These are phyloP conservation scores for Idaea straminata DNA, from an alignment of 2,888 invertebrate genomes.

Conservation along the genomic window DNA sequence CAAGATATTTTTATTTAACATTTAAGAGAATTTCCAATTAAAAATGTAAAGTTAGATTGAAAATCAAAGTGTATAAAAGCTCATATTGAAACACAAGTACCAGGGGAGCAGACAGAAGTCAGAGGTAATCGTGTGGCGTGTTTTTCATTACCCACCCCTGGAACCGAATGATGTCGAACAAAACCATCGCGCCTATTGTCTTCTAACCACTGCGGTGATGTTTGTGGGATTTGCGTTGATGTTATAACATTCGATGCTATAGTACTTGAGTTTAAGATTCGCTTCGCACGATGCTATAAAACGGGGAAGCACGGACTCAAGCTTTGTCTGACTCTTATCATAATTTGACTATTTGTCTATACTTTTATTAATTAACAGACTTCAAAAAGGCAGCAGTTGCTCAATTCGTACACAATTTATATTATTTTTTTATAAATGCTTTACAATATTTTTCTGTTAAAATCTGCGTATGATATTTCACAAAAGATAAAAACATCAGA, in stretches of 20 bases:
- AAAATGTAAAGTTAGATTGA: background rate
- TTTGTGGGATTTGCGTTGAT: conserved; percentile 27
- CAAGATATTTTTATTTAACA: background rate
- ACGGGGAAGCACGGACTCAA: too few species aligned
- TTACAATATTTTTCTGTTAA: too few species aligned
- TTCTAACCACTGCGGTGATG: conserved; percentile 49
- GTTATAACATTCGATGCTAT: conserved; percentile 22
- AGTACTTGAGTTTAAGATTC: too few species aligned
- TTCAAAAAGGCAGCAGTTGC: too few species aligned
- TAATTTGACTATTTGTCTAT: too few species aligned
- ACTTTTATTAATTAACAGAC: too few species aligned
- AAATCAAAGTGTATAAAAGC: background rate
- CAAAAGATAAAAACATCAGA: background rate
- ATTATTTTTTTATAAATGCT: too few species aligned
- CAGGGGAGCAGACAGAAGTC: conserved; percentile 34
- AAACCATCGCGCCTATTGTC: conserved; percentile 61
- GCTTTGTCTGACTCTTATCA: too few species aligned
- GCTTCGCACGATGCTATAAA: too few species aligned
- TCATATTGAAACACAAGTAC: conserved; percentile 27
- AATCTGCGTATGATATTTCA: too few species aligned
- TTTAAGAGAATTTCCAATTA: background rate
- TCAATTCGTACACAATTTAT: too few species aligned
- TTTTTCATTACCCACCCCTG: conserved; percentile 69
- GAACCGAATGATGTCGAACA: conserved; percentile 44
- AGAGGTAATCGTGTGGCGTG: conserved; percentile 44